These are phyloP conservation scores for Paracyclopina nana DNA, from an alignment of 1,140 invertebrate species.

Conservation along the genomic window DNA sequence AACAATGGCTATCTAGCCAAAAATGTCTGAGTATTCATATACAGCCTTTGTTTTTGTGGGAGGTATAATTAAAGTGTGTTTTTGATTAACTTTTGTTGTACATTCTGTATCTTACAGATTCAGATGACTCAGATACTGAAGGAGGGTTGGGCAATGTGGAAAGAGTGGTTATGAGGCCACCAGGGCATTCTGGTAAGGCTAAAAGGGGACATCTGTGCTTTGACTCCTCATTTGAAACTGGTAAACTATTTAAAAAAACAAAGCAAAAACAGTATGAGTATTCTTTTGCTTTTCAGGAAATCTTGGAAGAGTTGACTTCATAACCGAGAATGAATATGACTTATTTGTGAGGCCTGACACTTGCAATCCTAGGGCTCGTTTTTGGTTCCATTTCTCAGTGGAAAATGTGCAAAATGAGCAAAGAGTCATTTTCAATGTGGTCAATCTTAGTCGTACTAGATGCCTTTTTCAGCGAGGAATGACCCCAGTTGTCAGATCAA, in stretches of 20 bases:
- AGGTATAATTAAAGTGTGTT: not conserved
- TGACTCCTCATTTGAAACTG: conserved; percentile 88
- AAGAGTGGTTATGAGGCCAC: conserved; percentile 70
- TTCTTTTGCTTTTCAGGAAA: conserved; percentile 44
- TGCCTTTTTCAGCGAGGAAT: conserved; percentile 73
- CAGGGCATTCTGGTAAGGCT: conserved; percentile 80
- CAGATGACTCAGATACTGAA: conserved; percentile 84
- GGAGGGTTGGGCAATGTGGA: conserved; percentile 84
- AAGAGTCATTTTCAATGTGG: conserved; percentile 89
- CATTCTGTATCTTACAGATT: conserved; percentile 38
- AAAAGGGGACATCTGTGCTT: conserved; percentile 87
- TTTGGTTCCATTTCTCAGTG: conserved; percentile 97
- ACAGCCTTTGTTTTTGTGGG: conserved; percentile 1
- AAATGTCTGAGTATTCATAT: too few species aligned
- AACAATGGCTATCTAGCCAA: too few species aligned
- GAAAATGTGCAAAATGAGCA: conserved; percentile 81
- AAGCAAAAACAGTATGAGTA: not conserved
- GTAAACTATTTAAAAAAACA: too few species aligned
- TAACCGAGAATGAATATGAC: conserved; percentile 88
- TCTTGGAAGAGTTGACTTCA: conserved; percentile 75
- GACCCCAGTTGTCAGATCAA: conserved; percentile 80
- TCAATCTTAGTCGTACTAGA: conserved; percentile 80
- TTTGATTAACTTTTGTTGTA: not conserved
- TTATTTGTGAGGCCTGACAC: conserved; percentile 88
- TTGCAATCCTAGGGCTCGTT: conserved; percentile 69